These are phyloP conservation scores for Murina feae DNA, from an alignment of 2,113 vertebrate species.

Conservation along the genomic window DNA sequence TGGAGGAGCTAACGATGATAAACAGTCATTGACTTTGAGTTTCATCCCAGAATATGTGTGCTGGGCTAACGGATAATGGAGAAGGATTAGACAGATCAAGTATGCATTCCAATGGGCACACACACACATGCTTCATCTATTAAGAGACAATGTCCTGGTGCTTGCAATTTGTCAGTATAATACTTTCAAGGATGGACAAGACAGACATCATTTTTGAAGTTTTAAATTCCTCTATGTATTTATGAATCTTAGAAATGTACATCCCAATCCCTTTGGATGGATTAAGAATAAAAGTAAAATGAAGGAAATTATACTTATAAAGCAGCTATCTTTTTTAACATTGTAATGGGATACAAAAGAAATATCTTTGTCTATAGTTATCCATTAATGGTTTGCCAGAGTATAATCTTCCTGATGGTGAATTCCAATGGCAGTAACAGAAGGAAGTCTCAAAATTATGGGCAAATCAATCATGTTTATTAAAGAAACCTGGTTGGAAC, in stretches of 20 bases:
- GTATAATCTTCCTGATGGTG: background rate
- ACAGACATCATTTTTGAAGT: background rate
- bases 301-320: background rate
- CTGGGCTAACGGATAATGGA: conserved; percentile 33
- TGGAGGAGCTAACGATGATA: conserved; percentile 53
- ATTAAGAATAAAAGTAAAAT: conserved; percentile 32
- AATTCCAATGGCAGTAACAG: background rate
- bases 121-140: background rate
- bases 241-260: background rate
- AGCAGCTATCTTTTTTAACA: background rate
- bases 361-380: background rate
- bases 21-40: conserved; percentile 66
- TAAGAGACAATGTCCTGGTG: background rate
- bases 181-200: background rate
- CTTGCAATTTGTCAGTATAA: background rate
- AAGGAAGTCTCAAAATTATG: background rate
- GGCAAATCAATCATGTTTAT: background rate
- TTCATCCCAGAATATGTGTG: conserved; percentile 60
- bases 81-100: conserved; percentile 33
- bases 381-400: background rate
- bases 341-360: background rate
- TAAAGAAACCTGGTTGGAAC: background rate
- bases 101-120: background rate
- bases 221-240: background rate
- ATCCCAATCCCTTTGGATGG: background rate